These are phyloP conservation scores for Eupithecia subfuscata DNA, from an alignment of 2,888 invertebrate genomes.

Conservation along the genomic window DNA sequence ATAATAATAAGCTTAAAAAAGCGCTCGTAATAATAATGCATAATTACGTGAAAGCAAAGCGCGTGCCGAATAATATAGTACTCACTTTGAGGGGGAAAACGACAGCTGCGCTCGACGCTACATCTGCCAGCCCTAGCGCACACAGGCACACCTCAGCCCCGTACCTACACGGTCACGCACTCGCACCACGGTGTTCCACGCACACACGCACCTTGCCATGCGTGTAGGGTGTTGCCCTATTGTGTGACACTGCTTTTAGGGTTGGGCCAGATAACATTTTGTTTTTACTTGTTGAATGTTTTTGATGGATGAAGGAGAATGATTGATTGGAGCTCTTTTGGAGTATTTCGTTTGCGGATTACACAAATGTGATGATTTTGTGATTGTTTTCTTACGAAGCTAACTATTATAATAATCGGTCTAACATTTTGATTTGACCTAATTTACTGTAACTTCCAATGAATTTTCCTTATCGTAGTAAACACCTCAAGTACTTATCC, in stretches of 20 bases:
- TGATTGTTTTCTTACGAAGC: slow-evolving; percentile 42
- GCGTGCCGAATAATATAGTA: slow-evolving; percentile 76
- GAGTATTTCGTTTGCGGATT: slow-evolving; percentile 68
- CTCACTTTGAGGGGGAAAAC: slow-evolving; percentile 56
- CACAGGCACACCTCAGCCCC: slow-evolving; percentile 47
- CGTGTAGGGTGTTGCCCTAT: slow-evolving; percentile 70
- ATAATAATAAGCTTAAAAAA: slow-evolving; percentile 68
- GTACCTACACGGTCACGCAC: slow-evolving; percentile 35
- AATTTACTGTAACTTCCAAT: neutral
- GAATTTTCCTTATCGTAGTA: neutral
- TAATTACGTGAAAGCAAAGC: slow-evolving; percentile 79
- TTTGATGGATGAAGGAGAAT: slow-evolving; percentile 79
- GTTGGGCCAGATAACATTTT: slow-evolving; percentile 74
- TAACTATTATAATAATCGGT: neutral
- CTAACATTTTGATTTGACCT: neutral
- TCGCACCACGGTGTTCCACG: slow-evolving; percentile 28
- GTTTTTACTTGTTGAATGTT: slow-evolving; percentile 83
- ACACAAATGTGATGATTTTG: slow-evolving; percentile 57
- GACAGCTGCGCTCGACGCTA: slow-evolving; percentile 76
- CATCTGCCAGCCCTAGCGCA: slow-evolving; percentile 76
- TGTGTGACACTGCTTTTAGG: slow-evolving; percentile 60
- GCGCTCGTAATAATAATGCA: slow-evolving; percentile 74
- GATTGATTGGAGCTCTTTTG: slow-evolving; percentile 74
- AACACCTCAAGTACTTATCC: neutral
- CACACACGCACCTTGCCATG: slow-evolving; percentile 47